Conservation (phyloP, 2,888 invertebrate genomes). For the Spisula subtruncata region DNA sequence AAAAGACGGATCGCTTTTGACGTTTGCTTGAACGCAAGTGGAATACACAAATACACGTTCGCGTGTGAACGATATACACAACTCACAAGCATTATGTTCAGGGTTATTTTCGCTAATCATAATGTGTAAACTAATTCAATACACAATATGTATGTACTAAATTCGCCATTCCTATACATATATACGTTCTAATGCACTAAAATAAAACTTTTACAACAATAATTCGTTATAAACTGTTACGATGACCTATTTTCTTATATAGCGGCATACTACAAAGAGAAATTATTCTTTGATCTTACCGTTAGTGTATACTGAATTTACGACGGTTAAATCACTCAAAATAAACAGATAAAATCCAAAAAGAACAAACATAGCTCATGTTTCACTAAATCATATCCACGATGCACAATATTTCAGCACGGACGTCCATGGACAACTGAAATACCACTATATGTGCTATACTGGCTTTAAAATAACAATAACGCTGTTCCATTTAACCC, state of each 20-base stretch:
- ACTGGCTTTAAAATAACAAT: conserved; percentile 59
- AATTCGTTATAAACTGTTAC: neutral
- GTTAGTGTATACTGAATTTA: conserved; percentile 23
- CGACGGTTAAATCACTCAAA: conserved; percentile 44
- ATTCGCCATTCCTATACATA: neutral
- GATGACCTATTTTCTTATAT: conserved; percentile 52
- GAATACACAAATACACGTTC: conserved; percentile 22
- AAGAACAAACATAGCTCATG: conserved; percentile 49
- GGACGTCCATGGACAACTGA: conserved; percentile 26
- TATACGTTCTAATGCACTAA: neutral
- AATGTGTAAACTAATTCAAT: neutral
- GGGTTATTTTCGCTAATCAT: neutral
- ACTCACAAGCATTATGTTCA: neutral
- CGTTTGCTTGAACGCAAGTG: neutral
- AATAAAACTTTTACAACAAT: conserved; percentile 11
- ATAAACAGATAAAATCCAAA: conserved; percentile 46
- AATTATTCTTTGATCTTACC: conserved; percentile 56
- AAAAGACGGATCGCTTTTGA: conserved; percentile 18
- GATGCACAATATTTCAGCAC: conserved; percentile 47
- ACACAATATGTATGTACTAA: neutral
- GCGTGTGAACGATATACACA: neutral
- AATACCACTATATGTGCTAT: conserved; percentile 48
- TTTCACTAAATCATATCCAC: conserved; percentile 55
- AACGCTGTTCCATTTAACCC: conserved; percentile 57
- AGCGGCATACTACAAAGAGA: conserved; percentile 53